Base-by-base conservation (phyloP, 1,140 invertebrate species). In the Amphibalanus amphitrite region DNA sequence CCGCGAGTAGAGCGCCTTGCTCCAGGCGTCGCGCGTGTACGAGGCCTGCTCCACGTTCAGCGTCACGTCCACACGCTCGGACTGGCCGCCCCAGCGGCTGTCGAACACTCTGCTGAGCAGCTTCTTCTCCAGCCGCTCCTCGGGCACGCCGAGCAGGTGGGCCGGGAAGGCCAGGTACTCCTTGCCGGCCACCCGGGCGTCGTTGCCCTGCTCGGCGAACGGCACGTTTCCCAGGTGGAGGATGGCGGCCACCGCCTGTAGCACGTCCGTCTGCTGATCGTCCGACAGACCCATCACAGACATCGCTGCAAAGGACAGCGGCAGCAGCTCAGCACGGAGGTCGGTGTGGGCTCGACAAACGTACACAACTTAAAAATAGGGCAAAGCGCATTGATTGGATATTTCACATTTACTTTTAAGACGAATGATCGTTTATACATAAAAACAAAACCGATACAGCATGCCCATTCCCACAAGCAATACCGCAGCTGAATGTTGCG, bases 41-140 rank as follows among this genome's bases (percentile, higher is more conserved):
- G 84, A 80, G 17, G 88, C 87, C 79, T 90, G 88, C 73, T 88
- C 85, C 3, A 86, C 81, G 73, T 86, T 87, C 3, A 87, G 78
- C 0, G 84, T 87, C 26, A 88, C 85, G 74, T 89, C 86, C 28
- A 90, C 86, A 67, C 82, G 84, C 76, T 90, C 89, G 3, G 84
- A 84, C 71, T 87, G 83, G 70, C 81, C 83, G 70, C 88, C 88
- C 88, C 89, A 89, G 82, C 89, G 89, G 70, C 86, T 88, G 75
- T 90, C 87, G 80, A 90, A 87, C 74, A 85, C 81, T 1, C 87
- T 81, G 69, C 86, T 86, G 15, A 83, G 85, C 67, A 90, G 77
- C 77, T 89, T 89, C 69, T 82, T 81, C 64, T 83, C 82, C 69
- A 90, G 79, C 30, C 82, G 78, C 20, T 85, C 83, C 8, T 80